Evolutionary conservation across 2,113 vertebrate genomes (phyloP).

Genomic region (Cyprinodon tularosa): DNA sequence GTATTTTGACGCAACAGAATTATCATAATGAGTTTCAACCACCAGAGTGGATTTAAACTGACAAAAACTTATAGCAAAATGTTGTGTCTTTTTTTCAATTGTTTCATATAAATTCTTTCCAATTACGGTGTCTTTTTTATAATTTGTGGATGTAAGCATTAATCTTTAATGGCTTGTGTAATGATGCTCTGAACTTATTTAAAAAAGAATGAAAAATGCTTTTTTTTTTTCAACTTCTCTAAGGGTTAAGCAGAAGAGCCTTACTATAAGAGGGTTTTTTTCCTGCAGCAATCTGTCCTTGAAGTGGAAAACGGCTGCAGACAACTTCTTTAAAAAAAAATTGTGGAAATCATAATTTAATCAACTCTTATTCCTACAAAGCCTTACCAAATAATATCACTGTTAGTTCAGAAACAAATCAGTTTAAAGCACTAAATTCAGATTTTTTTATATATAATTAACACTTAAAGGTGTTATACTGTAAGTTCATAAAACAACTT

Average conservation of each 20-base stretch:
- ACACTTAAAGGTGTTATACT: too few relatives aligned
- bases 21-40: neutral
- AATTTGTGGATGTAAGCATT: neutral
- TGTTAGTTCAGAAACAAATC: neutral
- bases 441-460: too few relatives aligned
- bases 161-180: neutral
- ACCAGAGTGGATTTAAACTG: neutral
- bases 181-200: neutral
- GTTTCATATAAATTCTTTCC: neutral
- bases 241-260: neutral
- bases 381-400: neutral
- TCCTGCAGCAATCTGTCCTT: neutral
- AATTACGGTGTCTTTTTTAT: neutral
- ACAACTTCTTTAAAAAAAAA: neutral
- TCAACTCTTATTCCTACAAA: neutral
- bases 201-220: neutral
- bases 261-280: neutral
- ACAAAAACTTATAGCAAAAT: neutral
- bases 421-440: too few relatives aligned
- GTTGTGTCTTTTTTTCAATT: neutral
- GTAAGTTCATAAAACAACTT: too few relatives aligned
- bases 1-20: neutral
- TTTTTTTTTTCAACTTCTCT: neutral
- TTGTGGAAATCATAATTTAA: neutral
- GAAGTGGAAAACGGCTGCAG: neutral